A percentile compares a stretch with the other conserved stretches of the same genome.
These are phyloP conservation scores for Chiroxiphia lanceolata DNA, from an alignment of 2,797 vertebrate species.

Conservation along the genomic window DNA sequence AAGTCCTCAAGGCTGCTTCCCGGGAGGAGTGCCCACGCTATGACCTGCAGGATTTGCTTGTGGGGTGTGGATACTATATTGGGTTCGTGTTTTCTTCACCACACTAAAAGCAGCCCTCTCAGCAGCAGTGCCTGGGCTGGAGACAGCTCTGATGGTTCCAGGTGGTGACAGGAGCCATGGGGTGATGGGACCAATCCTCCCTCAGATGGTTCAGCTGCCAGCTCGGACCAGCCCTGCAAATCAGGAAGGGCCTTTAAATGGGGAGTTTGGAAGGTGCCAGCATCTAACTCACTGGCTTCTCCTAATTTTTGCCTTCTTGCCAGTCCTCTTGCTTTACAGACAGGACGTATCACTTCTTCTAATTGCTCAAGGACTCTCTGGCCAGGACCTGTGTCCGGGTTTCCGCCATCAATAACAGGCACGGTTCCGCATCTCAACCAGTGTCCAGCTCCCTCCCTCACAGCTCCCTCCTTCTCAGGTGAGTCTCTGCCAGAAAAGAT, in stretches of 20 bases:
- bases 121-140: neutral
- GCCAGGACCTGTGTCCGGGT: neutral
- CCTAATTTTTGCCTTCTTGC: slow-evolving; percentile 29
- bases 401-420: slow-evolving; percentile 38
- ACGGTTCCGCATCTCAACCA: slow-evolving; percentile 14
- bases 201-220: neutral
- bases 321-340: slow-evolving; percentile 12
- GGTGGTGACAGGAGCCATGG: neutral
- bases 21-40: fast-evolving
- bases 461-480: slow-evolving; percentile 43
- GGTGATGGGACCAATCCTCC: neutral
- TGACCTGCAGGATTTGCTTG: neutral
- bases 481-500: slow-evolving; percentile 55
- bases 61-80: neutral
- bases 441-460: neutral
- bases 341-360: slow-evolving; percentile 10
- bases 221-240: neutral
- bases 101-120: neutral
- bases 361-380: neutral
- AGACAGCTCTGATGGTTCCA: neutral
- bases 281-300: neutral
- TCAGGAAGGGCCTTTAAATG: neutral
- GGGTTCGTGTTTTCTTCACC: neutral
- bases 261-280: neutral
- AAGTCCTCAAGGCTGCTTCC: neutral